Conservation (phyloP, 2,113 vertebrate genomes). For the Paramormyrops kingsleyae region DNA sequence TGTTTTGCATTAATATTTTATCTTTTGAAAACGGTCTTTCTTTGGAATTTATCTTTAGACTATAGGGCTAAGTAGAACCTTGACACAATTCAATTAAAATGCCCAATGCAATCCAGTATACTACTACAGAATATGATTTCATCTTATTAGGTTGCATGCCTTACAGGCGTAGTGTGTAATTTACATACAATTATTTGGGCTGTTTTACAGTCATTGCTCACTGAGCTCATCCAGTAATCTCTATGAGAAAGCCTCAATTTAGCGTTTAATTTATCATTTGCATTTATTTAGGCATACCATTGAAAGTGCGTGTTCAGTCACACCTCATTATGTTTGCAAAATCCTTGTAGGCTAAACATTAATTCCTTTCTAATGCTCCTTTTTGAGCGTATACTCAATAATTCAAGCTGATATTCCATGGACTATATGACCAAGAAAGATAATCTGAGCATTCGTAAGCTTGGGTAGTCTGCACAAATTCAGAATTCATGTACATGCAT, state of each 20-base stretch:
- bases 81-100: background rate
- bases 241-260: background rate
- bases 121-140: background rate
- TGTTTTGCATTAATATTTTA: background rate
- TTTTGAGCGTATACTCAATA: background rate
- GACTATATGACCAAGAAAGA: background rate
- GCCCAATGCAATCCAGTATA: background rate
- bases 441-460: background rate
- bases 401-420: background rate
- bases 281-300: background rate
- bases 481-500: background rate
- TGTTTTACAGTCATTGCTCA: background rate
- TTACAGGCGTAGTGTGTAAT: background rate
- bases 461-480: background rate
- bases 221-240: background rate
- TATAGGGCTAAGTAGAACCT: background rate
- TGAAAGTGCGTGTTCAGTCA: background rate
- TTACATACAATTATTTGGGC: slow-evolving; percentile 1
- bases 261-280: background rate
- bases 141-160: background rate
- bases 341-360: background rate
- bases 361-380: background rate
- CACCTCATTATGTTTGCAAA: background rate
- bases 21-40: background rate
- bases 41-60: background rate